Conservation (phyloP, 1,140 invertebrate species). For the Papilio machaon region DNA sequence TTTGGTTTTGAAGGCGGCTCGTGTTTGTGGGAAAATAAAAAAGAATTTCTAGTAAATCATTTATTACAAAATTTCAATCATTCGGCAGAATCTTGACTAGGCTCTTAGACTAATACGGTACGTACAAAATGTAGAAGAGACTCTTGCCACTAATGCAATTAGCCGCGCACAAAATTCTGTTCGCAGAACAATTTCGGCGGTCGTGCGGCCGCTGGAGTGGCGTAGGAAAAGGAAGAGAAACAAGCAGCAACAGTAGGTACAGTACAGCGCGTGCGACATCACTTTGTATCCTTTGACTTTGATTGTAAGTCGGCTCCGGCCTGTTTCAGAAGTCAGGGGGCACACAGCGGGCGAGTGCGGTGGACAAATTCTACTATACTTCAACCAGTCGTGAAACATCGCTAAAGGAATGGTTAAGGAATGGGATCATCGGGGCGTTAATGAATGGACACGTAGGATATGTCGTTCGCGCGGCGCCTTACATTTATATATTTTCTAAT, state of each 20-base stretch:
- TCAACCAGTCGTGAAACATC: background rate
- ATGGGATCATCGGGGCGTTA: background rate
- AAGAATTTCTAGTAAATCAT: background rate
- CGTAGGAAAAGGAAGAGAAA: too few species aligned
- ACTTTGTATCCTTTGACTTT: too few species aligned
- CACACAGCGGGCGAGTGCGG: background rate
- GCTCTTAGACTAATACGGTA: conserved; percentile 9
- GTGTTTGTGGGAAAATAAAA: background rate
- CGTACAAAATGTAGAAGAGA: background rate
- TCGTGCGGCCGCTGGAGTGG: too few species aligned
- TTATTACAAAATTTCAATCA: conserved; percentile 13
- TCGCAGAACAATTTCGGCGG: background rate
- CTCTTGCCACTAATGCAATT: background rate
- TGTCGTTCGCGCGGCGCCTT: background rate
- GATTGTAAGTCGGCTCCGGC: too few species aligned
- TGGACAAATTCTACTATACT: background rate
- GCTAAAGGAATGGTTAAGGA: background rate
- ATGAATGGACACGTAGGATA: background rate
- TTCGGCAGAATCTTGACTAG: conserved; percentile 7
- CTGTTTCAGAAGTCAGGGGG: too few species aligned
- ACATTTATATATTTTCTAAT: conserved; percentile 6
- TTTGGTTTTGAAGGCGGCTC: too few species aligned
- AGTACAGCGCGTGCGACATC: too few species aligned
- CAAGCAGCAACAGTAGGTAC: too few species aligned
- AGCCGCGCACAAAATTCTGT: background rate